A percentile compares a stretch with the other conserved stretches of the same genome.
Evolutionary conservation across 2,888 invertebrate species (phyloP).

Genomic region (Erynnis tages): DNA sequence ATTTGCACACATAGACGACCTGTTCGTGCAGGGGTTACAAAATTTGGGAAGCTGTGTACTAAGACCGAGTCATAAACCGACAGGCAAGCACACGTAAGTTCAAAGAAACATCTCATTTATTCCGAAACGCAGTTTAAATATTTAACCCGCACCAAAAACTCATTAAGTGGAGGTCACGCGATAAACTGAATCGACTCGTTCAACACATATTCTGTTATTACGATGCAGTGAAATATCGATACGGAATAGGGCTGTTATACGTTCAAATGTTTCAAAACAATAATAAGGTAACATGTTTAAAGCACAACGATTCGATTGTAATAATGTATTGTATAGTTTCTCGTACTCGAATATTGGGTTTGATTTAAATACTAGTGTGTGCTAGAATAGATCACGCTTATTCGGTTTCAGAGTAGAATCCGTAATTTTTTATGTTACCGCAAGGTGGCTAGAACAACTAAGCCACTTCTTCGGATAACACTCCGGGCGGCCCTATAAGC

Average conservation of each 20-base stretch:
- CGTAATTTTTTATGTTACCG: too few relatives aligned
- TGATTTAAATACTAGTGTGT: neutral
- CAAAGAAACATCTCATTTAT: slow-evolving; percentile 55
- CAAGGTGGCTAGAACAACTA: too few relatives aligned
- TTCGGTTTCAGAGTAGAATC: neutral
- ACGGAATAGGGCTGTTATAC: slow-evolving; percentile 4
- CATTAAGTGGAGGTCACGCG: slow-evolving; percentile 61
- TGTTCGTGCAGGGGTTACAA: too few relatives aligned
- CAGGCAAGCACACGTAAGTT: slow-evolving; percentile 43
- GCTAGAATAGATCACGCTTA: neutral
- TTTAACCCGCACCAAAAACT: slow-evolving; percentile 53
- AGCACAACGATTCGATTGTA: too few relatives aligned
- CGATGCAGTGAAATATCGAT: slow-evolving; percentile 46
- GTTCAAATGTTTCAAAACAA: neutral
- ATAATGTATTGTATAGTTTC: too few relatives aligned
- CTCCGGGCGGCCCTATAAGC: too few relatives aligned
- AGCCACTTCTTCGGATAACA: too few relatives aligned
- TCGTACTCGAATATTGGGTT: too few relatives aligned
- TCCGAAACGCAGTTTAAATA: slow-evolving; percentile 45
- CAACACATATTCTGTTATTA: slow-evolving; percentile 27
- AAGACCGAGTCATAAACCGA: slow-evolving; percentile 9
- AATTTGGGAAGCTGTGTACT: too few relatives aligned
- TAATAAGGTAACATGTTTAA: neutral
- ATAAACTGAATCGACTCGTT: slow-evolving; percentile 45
- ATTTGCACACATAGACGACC: too few relatives aligned